Evolutionary conservation across 2,113 vertebrate species (phyloP), one percentile per base, ranked within the genome.

Genomic region (Anoplopoma fimbria): DNA sequence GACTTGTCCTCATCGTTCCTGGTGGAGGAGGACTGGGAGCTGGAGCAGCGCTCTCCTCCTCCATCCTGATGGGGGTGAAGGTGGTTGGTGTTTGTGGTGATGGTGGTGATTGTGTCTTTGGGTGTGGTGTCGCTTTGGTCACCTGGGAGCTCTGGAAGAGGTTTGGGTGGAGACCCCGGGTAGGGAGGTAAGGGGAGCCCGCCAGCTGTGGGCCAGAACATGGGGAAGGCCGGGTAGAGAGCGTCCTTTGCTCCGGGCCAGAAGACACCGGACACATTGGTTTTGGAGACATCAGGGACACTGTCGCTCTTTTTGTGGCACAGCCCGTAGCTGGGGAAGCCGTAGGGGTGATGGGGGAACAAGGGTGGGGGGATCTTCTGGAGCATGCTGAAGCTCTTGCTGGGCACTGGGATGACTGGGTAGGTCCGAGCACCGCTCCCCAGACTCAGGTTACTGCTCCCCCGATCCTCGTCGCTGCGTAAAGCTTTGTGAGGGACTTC

Each of bases 371-470:
- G 97, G 70, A 97, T 97, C 85, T 99, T 97, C 87, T 98, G 98
- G 27, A 98, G 96, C 94, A 98, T 94, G 47, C 97, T 96, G 75
- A 98, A 99, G 69, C 96, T 95, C 87, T 99, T 99, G 89, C 98
- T 99, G 82, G 98, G 98, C 77, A 99, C 97, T 0, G 98, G 98
- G 86, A 99, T 99, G 69, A 99, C 96, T 6, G 98, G 97, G 92
- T 97, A 98, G 88, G 95, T 98, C 55, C 97, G 96, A 0, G 96
- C 95, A 9, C 94, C 93, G 7, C 87, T 81, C 81, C 91, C 62
- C 91, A 94, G 45, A 81, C 93, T 51, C 83, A 95, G 34, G 90
- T 90, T 70, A n/a, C 87, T 69, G 19, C 81, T 75, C 62, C 95
- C 34, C 60, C 87, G 94, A 0, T 95, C 94, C 6, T 96, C 95